These are phyloP conservation scores for Chunga burmeisteri DNA, from an alignment of 2,113 vertebrate species.

Conservation along the genomic window DNA sequence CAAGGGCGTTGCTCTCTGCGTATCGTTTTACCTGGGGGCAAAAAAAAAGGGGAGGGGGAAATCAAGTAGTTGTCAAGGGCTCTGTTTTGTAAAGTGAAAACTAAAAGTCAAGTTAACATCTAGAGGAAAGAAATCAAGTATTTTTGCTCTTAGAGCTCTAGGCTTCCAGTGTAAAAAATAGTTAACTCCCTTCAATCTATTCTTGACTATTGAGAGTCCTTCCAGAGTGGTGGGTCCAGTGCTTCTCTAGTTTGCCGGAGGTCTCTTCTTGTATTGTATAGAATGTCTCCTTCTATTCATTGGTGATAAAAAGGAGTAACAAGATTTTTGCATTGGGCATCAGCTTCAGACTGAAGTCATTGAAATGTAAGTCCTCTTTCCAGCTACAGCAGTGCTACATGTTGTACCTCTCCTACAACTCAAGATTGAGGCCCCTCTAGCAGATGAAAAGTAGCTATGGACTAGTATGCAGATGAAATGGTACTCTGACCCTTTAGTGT, in stretches of 20 bases:
- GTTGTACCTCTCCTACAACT: background rate
- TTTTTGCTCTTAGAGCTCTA: background rate
- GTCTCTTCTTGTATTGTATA: background rate
- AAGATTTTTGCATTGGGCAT: background rate
- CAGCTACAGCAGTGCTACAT: background rate
- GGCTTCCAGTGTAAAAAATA: accelerated
- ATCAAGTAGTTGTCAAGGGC: background rate
- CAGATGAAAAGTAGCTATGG: background rate
- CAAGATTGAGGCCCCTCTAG: background rate
- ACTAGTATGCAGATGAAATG: background rate
- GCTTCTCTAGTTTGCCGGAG: background rate
- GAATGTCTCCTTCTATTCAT: background rate
- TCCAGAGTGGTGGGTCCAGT: background rate
- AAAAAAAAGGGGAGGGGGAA: background rate
- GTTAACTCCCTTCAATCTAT: background rate
- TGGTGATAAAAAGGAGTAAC: background rate
- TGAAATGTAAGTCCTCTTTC: background rate
- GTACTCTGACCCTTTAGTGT: background rate
- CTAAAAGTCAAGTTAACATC: background rate
- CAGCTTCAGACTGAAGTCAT: background rate
- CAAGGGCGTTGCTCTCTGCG: background rate
- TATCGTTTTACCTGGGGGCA: background rate
- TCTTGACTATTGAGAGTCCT: background rate
- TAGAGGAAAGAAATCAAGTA: background rate
- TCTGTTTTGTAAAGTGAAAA: background rate